Percentiles rank a stretch among this genome's conserved stretches.
These are phyloP conservation scores for Ivindomyrus marchei DNA, from an alignment of 2,113 vertebrate genomes.

Conservation along the genomic window DNA sequence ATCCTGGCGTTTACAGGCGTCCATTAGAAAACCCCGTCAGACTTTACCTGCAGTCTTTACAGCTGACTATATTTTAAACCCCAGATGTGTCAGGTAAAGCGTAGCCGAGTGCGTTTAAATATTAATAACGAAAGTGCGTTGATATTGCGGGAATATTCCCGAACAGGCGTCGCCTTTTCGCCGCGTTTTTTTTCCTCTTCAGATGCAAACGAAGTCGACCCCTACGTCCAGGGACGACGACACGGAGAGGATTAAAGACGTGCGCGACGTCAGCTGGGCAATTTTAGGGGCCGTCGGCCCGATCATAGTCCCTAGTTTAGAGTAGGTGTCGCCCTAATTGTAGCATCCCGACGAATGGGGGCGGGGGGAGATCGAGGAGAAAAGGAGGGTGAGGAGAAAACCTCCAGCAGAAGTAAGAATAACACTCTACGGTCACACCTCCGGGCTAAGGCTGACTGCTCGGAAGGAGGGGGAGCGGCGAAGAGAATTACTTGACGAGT, in stretches of 20 bases:
- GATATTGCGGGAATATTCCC: not conserved
- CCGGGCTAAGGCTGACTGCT: not conserved
- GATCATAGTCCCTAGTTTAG: not conserved
- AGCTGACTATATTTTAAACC: not conserved
- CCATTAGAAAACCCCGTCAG: not conserved
- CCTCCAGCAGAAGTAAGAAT: not conserved
- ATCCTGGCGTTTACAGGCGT: not conserved
- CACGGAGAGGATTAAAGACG: not conserved
- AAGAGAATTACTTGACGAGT: constrained; percentile 13
- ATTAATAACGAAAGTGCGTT: not conserved
- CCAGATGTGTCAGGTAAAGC: not conserved
- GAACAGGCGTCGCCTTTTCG: not conserved
- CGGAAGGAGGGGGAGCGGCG: not conserved
- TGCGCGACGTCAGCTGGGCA: not conserved
- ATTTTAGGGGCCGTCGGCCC: not conserved
- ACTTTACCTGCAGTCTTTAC: not conserved
- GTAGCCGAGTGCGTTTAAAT: not conserved
- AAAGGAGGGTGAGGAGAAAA: not conserved
- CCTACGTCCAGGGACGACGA: not conserved
- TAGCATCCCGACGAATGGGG: not conserved
- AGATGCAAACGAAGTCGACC: not conserved
- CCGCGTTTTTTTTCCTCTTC: not conserved
- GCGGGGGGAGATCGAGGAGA: not conserved
- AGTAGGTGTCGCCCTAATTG: not conserved
- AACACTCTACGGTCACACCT: constrained; percentile 14